These are phyloP conservation scores for Xylophagus ater DNA, from an alignment of 2,888 invertebrate species.

Conservation along the genomic window DNA sequence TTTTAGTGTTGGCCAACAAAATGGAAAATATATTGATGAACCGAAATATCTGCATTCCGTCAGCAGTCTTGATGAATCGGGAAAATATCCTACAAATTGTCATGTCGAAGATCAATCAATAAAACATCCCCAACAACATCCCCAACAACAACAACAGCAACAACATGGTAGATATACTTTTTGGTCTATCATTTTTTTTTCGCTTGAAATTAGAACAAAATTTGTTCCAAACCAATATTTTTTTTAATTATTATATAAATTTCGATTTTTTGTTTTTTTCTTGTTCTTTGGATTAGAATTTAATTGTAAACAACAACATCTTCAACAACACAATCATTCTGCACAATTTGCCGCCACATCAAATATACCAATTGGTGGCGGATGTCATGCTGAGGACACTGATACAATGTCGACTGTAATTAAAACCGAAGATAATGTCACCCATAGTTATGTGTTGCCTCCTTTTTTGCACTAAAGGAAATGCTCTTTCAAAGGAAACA, in stretches of 20 bases:
- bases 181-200: too few species aligned
- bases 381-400: constrained; percentile 20
- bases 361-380: constrained; percentile 20
- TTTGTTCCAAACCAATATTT: too few species aligned
- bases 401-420: constrained; percentile 34
- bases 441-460: constrained; percentile 39
- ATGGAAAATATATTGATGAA: constrained; percentile 37
- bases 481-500: constrained; percentile 36
- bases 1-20: constrained; percentile 22
- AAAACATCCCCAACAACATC: constrained; percentile 18
- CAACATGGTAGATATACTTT: neutral
- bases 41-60: constrained; percentile 33
- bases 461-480: constrained; percentile 41
- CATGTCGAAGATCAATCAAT: constrained; percentile 26
- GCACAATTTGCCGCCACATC: constrained; percentile 19
- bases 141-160: constrained; percentile 17
- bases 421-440: constrained; percentile 36
- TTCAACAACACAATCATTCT: constrained; percentile 4
- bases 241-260: too few species aligned
- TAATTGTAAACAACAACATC: constrained; percentile 4
- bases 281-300: too few species aligned
- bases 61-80: constrained; percentile 27
- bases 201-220: too few species aligned
- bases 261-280: too few species aligned
- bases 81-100: constrained; percentile 26